Evolutionary conservation across 2,113 vertebrate genomes (phyloP), one percentile per base, ranked within the genome.

Genomic region (Proteles cristata): DNA sequence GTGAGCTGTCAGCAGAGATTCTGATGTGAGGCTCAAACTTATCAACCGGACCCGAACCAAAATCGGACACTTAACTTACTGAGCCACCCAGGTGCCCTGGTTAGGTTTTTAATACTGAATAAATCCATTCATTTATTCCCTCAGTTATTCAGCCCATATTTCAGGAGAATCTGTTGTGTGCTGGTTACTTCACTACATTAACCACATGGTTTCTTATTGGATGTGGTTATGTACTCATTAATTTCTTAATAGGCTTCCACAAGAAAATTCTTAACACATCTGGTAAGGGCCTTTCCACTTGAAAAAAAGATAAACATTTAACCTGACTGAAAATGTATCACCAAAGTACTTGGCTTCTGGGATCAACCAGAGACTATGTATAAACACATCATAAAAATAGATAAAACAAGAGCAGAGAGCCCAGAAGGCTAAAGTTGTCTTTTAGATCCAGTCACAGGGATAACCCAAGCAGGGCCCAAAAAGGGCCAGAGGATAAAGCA

Each of bases 341-440:
- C 93, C 81, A 53, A 63, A 90, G 69, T 66, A 65, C 65, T 94
- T 92, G 82, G 80, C 96, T 97, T 89, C 90, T 71, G 81, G 95
- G 93, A 69, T 50, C 65, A 96, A 96, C 81, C 84, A 53, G 48
- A 74, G 48, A 69, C 84, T 92, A 45, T 61, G 63, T 92, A 95
- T 80, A 90, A 92, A 80, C 93, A 95, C 80, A 95, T 95, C 65
- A 61, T 81, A 88, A 97, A 96, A 97, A 79, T 45, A 97, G 96
- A 92, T 94, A 81, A 90, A 97, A 93, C 88, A 90, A 80, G 95
- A 96, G 58, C 55, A 58, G 80, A 94, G 76, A 74, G 63, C 87
- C 94, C 94, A 83, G 95, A 65, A 88, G 95, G 96, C n/a, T 58
- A 26, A 81, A 95, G 80, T 71, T 96, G 94, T 96, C 96, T 95